Evolutionary conservation across 2,797 vertebrate species (phyloP).

Genomic region (Phoxinus dragarum): DNA sequence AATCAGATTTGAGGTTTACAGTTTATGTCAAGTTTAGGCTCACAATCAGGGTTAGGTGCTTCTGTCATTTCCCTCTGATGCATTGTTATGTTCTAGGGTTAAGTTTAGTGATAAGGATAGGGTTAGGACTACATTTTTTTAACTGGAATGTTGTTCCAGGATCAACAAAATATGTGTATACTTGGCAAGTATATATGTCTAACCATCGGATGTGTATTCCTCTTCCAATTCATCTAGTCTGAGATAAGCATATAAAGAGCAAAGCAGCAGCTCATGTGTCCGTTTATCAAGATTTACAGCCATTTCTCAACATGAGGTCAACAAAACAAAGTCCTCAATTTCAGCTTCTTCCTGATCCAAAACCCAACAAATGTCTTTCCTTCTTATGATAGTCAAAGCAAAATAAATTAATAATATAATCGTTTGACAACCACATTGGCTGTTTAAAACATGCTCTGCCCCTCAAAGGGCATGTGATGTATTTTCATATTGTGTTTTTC

Average conservation of each 20-base stretch:
- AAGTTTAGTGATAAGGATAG: neutral
- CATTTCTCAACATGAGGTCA: neutral
- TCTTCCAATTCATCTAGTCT: slow-evolving; percentile 4
- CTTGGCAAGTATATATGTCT: no score
- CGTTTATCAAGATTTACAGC: slow-evolving; percentile 13
- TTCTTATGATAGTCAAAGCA: neutral
- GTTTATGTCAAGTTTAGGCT: neutral
- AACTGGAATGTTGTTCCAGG: neutral
- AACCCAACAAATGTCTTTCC: neutral
- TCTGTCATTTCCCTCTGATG: neutral
- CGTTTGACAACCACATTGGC: neutral
- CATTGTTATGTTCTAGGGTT: neutral
- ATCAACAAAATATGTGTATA: neutral
- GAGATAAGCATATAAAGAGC: slow-evolving; percentile 19
- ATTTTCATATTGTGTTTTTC: neutral
- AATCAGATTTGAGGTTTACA: neutral
- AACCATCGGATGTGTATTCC: neutral
- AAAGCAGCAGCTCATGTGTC: neutral
- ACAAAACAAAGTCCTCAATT: neutral
- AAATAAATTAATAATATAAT: neutral
- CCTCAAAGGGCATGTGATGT: neutral
- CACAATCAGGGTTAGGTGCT: no score
- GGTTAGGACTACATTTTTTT: neutral
- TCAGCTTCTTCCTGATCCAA: neutral
- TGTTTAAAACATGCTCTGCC: slow-evolving; percentile 12